Percentiles rank a stretch among this genome's conserved stretches.
Evolutionary conservation across 2,888 invertebrate species (phyloP).

Genomic region (Pachymerium ferrugineum): DNA sequence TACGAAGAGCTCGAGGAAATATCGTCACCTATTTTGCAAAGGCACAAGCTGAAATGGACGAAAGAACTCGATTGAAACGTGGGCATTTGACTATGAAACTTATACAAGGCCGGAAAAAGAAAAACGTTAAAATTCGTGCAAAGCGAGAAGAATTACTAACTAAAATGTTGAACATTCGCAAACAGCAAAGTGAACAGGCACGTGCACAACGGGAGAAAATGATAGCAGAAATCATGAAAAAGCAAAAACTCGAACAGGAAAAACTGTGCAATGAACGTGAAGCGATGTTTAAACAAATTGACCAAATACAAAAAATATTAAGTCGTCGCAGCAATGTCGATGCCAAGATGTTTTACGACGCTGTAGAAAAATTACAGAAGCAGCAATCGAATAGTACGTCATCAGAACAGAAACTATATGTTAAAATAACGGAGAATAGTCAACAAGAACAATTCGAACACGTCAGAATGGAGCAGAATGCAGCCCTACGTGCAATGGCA

Average conservation of each 20-base stretch:
- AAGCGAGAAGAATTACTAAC: background rate
- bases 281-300: background rate
- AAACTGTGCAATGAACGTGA: background rate
- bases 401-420: background rate
- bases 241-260: background rate
- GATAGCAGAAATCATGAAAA: background rate
- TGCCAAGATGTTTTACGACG: background rate
- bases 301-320: background rate
- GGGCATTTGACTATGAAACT: background rate
- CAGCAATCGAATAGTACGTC: background rate
- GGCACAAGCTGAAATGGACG: background rate
- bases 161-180: background rate
- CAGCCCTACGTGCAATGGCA: background rate
- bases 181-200: background rate
- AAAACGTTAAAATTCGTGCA: background rate
- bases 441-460: background rate
- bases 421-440: background rate
- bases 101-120: background rate
- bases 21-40: background rate
- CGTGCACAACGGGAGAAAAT: background rate
- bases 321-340: background rate
- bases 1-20: background rate
- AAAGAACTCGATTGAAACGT: background rate
- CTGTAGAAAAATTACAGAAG: background rate
- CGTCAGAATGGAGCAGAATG: background rate